These are phyloP conservation scores for Lasioglossum malachurum DNA, from an alignment of 2,888 invertebrate genomes.

Conservation along the genomic window DNA sequence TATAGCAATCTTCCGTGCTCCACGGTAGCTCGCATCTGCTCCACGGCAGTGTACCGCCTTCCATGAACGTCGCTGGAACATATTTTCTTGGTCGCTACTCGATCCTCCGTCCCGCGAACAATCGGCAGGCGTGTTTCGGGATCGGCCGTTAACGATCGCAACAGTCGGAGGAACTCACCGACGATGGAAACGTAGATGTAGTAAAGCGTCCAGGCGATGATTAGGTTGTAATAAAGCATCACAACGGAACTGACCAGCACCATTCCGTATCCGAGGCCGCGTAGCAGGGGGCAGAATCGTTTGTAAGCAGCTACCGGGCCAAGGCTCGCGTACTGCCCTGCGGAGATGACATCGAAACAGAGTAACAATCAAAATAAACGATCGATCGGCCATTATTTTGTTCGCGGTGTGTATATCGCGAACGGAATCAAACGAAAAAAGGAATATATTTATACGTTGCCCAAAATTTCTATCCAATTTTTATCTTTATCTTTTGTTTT, in stretches of 20 bases:
- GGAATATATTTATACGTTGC: too few species aligned
- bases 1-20: conserved; percentile 90
- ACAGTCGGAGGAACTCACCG: conserved; percentile 81
- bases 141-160: neutral
- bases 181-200: conserved; percentile 90
- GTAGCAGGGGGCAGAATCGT: conserved; percentile 92
- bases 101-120: neutral
- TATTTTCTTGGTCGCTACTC: neutral
- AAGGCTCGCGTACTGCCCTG: conserved; percentile 91
- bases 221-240: conserved; percentile 91
- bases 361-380: conserved; percentile 22
- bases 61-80: conserved; percentile 29
- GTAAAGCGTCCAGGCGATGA: conserved; percentile 92
- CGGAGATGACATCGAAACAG: conserved; percentile 34
- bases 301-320: conserved; percentile 93
- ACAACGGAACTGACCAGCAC: conserved; percentile 91
- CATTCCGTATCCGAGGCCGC: conserved; percentile 91
- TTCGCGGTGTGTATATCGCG: conserved; percentile 21
- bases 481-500: neutral
- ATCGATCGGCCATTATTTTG: conserved; percentile 45
- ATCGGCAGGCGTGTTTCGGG: neutral
- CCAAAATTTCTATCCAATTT: neutral
- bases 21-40: conserved; percentile 90
- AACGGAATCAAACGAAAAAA: neutral
- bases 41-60: conserved; percentile 87